Evolutionary conservation across 2,797 vertebrate species (phyloP).

Genomic region (Gymnothorax reevesii): DNA sequence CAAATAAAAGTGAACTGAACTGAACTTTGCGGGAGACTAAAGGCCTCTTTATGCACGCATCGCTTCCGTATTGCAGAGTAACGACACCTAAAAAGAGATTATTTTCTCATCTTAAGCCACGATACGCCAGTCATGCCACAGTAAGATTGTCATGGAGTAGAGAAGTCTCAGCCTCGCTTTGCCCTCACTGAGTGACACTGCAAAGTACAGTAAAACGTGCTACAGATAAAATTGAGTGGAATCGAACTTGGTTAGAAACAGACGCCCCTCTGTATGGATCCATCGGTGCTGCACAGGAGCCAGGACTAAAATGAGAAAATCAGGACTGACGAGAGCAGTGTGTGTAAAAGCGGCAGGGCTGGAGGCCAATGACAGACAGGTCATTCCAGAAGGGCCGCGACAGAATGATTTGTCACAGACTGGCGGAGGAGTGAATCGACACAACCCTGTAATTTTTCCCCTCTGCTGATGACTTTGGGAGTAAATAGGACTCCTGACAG

Average conservation of each 20-base stretch:
- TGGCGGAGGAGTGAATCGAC: not conserved
- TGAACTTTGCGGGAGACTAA: not conserved
- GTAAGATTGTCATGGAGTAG: no score
- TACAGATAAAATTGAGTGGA: no score
- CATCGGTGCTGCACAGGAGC: no score
- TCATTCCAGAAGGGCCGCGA: not conserved
- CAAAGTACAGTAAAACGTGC: no score
- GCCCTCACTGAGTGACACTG: no score
- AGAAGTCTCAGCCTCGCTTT: no score
- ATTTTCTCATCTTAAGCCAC: no score
- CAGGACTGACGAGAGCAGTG: not conserved
- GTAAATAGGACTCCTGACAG: conserved; percentile 10
- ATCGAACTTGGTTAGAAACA: no score
- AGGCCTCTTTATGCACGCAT: not conserved
- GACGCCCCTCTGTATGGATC: no score
- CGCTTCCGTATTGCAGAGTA: no score
- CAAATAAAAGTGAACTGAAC: not conserved
- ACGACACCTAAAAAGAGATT: no score
- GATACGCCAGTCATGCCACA: no score
- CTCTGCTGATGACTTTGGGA: not conserved
- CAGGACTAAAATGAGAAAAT: not conserved
- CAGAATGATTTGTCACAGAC: conserved; percentile 1
- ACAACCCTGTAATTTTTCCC: not conserved
- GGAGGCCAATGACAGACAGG: not conserved
- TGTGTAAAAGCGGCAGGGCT: not conserved